These are phyloP conservation scores for Drosophila meridiana DNA, from an alignment of 2,888 invertebrate genomes.

Conservation along the genomic window DNA sequence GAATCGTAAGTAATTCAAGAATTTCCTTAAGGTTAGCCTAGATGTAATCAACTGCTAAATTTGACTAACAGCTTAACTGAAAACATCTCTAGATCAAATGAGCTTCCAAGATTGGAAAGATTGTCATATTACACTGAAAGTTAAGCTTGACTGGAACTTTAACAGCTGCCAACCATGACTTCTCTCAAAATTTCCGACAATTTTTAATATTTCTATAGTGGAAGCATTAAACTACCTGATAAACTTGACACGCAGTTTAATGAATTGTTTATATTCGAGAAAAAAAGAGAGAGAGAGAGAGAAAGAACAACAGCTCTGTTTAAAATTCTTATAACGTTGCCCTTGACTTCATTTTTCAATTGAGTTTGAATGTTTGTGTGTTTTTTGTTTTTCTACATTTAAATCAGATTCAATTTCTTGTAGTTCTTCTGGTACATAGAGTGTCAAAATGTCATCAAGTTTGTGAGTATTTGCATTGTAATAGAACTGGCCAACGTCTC, in stretches of 20 bases:
- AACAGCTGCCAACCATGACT: too few relatives aligned
- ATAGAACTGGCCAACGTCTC: too few relatives aligned
- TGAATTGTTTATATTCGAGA: neutral
- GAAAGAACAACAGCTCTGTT: too few relatives aligned
- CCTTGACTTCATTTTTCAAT: neutral
- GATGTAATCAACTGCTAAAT: neutral
- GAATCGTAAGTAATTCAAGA: neutral
- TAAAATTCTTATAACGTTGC: neutral
- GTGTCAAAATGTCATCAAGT: conserved; percentile 19
- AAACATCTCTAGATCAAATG: neutral
- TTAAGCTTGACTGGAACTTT: neutral
- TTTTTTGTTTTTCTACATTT: neutral
- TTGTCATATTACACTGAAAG: neutral
- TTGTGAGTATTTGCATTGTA: conserved; percentile 29
- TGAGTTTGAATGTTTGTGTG: neutral
- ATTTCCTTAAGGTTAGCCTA: neutral
- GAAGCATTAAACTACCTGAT: neutral
- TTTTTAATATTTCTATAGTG: neutral
- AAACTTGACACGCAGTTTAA: neutral
- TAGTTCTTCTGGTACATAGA: neutral
- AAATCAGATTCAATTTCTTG: neutral
- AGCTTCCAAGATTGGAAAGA: neutral
- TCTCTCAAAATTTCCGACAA: neutral
- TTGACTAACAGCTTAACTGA: neutral
- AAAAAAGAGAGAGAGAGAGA: neutral